Conservation (phyloP, 2,797 vertebrate genomes). For the Eulemur rubriventer region DNA sequence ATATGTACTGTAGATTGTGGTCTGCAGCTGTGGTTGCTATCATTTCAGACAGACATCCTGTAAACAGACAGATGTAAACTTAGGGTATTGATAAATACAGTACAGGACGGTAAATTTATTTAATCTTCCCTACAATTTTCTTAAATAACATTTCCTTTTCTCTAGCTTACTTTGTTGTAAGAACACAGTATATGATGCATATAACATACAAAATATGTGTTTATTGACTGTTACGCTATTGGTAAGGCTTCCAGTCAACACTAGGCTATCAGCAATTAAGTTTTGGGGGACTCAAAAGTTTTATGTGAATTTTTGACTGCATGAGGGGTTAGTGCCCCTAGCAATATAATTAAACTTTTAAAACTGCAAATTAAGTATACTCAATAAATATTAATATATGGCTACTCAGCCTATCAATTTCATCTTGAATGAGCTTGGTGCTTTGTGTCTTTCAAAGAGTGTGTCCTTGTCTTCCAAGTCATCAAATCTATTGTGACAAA, state of each 20-base stretch:
- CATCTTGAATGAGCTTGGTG: neutral
- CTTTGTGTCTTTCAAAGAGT: neutral
- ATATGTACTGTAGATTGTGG: neutral
- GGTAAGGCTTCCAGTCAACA: neutral
- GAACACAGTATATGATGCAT: neutral
- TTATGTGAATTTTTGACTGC: neutral
- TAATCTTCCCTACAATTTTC: neutral
- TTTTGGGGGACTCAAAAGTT: neutral
- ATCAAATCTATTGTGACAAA: neutral
- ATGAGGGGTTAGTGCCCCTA: neutral
- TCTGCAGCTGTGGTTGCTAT: neutral
- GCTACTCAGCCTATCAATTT: neutral
- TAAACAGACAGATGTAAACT: neutral
- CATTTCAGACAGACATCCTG: neutral
- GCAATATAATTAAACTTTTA: neutral
- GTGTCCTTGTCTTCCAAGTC: neutral
- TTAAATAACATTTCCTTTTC: neutral
- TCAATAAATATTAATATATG: neutral
- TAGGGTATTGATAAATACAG: neutral
- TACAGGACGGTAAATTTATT: neutral
- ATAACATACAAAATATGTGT: neutral
- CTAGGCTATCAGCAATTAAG: neutral
- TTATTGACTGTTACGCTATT: neutral
- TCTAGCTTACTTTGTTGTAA: neutral
- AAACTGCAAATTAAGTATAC: neutral